Conservation (phyloP, 2,113 vertebrate species). For the Willisornis vidua region DNA sequence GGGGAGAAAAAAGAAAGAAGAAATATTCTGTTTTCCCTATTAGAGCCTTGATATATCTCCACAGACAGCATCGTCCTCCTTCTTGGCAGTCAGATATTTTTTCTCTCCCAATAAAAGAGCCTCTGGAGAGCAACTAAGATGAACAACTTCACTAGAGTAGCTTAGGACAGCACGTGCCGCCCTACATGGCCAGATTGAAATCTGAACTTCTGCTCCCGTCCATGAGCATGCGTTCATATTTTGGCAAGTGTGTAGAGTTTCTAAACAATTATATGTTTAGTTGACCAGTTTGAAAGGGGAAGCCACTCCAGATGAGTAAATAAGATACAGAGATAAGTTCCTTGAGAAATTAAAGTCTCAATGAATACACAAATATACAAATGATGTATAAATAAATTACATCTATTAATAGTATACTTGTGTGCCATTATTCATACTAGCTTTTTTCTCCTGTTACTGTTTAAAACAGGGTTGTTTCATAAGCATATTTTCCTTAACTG, state of each 20-base stretch:
- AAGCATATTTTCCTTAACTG: neutral
- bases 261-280: conserved; percentile 63
- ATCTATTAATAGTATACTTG: conserved; percentile 46
- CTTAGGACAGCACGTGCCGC: conserved; percentile 46
- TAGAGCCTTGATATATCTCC: neutral
- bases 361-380: conserved; percentile 52
- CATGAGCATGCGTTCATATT: conserved; percentile 40
- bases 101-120: conserved; percentile 57
- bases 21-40: conserved; percentile 9
- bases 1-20: neutral
- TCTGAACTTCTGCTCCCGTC: conserved; percentile 59
- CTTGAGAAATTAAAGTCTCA: conserved; percentile 43
- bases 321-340: conserved; percentile 39
- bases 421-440: neutral
- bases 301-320: conserved; percentile 40
- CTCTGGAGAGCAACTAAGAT: conserved; percentile 56
- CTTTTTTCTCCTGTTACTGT: neutral
- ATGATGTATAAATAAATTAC: conserved; percentile 45
- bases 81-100: conserved; percentile 51
- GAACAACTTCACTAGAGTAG: conserved; percentile 15
- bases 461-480: neutral
- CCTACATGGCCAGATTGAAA: conserved; percentile 34
- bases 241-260: conserved; percentile 46
- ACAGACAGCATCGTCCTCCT: neutral
- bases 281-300: conserved; percentile 34